Percentiles rank a stretch among this genome's conserved stretches.
Conservation (phyloP, 2,888 invertebrate species). For the Drosophila prostipennis region DNA sequence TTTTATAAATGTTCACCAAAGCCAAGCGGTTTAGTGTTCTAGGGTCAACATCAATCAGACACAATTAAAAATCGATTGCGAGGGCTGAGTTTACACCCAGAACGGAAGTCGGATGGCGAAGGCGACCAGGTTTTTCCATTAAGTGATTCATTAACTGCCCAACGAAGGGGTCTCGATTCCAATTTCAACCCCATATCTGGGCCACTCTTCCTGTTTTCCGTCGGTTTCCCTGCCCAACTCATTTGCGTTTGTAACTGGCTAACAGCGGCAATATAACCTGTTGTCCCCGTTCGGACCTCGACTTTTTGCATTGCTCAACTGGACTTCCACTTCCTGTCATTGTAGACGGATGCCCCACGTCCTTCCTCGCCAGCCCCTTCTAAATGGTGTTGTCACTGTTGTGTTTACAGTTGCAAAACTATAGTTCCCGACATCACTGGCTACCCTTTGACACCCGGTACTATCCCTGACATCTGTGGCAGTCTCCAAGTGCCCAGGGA, state of each 20-base stretch:
- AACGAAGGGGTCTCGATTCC: conserved; percentile 32
- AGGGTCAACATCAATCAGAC: conserved; percentile 29
- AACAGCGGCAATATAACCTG: conserved; percentile 47
- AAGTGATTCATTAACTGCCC: conserved; percentile 76
- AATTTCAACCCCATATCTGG: neutral
- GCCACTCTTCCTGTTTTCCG: neutral
- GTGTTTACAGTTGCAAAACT: conserved; percentile 67
- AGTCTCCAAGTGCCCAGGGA: neutral
- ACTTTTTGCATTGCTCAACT: conserved; percentile 52
- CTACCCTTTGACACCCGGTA: neutral
- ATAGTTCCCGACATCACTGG: conserved; percentile 61
- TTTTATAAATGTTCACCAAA: conserved; percentile 2
- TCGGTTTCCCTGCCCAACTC: conserved; percentile 30
- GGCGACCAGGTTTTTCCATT: conserved; percentile 67
- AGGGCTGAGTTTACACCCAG: conserved; percentile 7
- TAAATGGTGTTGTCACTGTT: conserved; percentile 59
- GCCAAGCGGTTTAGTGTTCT: conserved; percentile 9
- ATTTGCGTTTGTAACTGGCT: conserved; percentile 43
- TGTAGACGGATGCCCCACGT: conserved; percentile 10
- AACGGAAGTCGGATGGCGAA: conserved; percentile 63
- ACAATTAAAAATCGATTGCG: conserved; percentile 69
- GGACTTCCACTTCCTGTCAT: conserved; percentile 64
- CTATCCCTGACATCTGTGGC: conserved; percentile 10
- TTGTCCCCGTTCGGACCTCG: conserved; percentile 17
- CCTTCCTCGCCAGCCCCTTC: conserved; percentile 6